Evolutionary conservation across 2,797 vertebrate species (phyloP), one percentile per base, ranked within the genome.

Genomic region (Linurgus olivaceus): DNA sequence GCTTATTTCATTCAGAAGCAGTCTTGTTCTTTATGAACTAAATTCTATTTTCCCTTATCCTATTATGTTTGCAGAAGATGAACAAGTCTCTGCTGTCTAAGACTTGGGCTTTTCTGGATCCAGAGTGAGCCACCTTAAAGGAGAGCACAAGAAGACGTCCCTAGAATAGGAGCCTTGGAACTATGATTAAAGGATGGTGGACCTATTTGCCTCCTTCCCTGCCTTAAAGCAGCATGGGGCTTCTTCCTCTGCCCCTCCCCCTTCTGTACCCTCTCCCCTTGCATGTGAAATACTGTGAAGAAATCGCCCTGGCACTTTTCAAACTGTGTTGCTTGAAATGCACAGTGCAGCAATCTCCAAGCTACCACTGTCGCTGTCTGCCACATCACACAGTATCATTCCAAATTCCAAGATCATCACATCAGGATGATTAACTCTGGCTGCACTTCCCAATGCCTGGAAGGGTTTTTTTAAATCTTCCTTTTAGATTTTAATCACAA

Each of bases 211-310:
- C 98, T 98, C 98, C 98, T 98, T 98, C 98, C 98, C 99, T 98
- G 99, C 99, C 99, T 99, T 99, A 99, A 99, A 99, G 98, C 99
- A 99, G 98, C 98, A 98, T 98, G 98, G 98, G 98, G 98, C 98
- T 98, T 98, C 97, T 98, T 97, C 96, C 95, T 96, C 90, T 5
- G 90, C 94, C 94, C 95, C 96, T 98, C 98, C 98, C 98, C 94
- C 84, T 94, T 91, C 96, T 96, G 88, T 94, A 88, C 97, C 97
- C 96, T 96, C 94, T 95, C 86, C 96, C 97, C 93, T 98, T 98
- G 99, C 99, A 99, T 99, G 98, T 99, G 98, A 98, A 98, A 98
- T 99, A 99, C 99, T 99, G 99, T 99, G 99, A 99, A 99, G 98
- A 99, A 97, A 98, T 98, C 83, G 97, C 98, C 98, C 98, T 98